Base-by-base conservation (phyloP, 2,797 vertebrate species). In the Streptopelia turtur region DNA sequence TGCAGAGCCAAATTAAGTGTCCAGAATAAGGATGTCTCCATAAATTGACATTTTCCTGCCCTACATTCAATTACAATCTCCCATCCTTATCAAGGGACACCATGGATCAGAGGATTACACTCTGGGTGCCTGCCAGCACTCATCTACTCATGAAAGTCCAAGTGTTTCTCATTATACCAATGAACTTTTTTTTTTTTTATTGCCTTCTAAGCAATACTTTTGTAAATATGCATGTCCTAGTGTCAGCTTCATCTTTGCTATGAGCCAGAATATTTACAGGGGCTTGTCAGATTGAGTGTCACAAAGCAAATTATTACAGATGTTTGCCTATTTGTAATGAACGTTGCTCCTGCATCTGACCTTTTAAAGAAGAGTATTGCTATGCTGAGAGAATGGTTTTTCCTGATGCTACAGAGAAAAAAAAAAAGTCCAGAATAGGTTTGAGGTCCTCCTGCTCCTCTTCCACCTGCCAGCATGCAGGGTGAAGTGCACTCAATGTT, bases 11-110 rank as follows among this genome's bases (percentile, higher is more conserved):
- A 90, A 83, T 91, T 63, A 93, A 88, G 33, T 57, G 41, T 71
- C 14, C 45, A 71, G 24, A 92, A 75, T 84, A 78, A 94, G 45
- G 49, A 75, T 10, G 11, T 68, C 41, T 77, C 83, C 53, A 50
- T 82, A 87, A 90, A 88, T 71, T 74, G 61, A 79, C n/a, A 41
- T 92, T 91, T 93, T 79, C 69, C 63, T 90, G 55, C 55, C 47
- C 20, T 65, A 65, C 33, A 55, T 86, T 83, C 37, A 86, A 14
- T 65, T 92, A 56, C 16, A 61, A n/a, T 63, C 76, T 86, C 61
- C 53, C 47, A 69, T 81, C 47, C n/a, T 69, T 91, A 80, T 91
- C 65, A 76, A 85, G 35, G 52, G 77, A 91, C 50, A 63, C 55
- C 13, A 22, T 31, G 50, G 69, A 63, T 65, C 15, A 2, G 71